A percentile compares a stretch with the other conserved stretches of the same genome.
phyloP scores from a whole-genome alignment of 1,140 invertebrate species.

The Drosophila funebris region DNA sequence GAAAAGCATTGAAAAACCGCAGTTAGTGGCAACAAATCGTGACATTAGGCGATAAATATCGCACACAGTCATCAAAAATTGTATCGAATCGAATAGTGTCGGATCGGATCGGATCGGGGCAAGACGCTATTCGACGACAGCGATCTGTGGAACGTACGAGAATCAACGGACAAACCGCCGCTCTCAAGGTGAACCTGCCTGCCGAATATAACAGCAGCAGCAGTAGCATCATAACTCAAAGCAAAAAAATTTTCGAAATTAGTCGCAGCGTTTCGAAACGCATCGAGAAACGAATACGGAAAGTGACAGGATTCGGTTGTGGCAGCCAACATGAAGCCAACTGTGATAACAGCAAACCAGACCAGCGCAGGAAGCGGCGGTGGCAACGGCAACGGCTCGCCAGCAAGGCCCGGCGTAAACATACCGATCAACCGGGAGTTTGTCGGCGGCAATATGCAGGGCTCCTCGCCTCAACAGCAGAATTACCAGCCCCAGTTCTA shows the following conservation, averaged over 20 bases:
- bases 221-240: constrained; percentile 36
- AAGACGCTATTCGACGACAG: too few relatives aligned
- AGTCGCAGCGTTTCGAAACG: constrained; percentile 43
- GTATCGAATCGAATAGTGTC: neutral
- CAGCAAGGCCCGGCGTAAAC: constrained; percentile 52
- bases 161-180: constrained; percentile 47
- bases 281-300: constrained; percentile 31
- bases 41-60: constrained; percentile 28
- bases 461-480: constrained; percentile 41
- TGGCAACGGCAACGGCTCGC: constrained; percentile 29
- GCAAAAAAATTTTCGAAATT: constrained; percentile 53
- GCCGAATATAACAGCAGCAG: constrained; percentile 16
- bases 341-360: constrained; percentile 75
- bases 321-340: constrained; percentile 67
- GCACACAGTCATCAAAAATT: constrained; percentile 23
- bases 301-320: constrained; percentile 35
- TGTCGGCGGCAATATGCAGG: constrained; percentile 27
- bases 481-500: constrained; percentile 53
- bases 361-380: constrained; percentile 27
- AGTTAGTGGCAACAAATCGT: constrained; percentile 16
- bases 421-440: constrained; percentile 78
- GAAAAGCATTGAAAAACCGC: constrained; percentile 20
- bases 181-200: constrained; percentile 63
- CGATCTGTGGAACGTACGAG: constrained; percentile 58
- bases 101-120: too few relatives aligned